A percentile compares a stretch with the other conserved stretches of the same genome.
Conservation (phyloP, 2,888 invertebrate species). For the Pandemis corylana region DNA sequence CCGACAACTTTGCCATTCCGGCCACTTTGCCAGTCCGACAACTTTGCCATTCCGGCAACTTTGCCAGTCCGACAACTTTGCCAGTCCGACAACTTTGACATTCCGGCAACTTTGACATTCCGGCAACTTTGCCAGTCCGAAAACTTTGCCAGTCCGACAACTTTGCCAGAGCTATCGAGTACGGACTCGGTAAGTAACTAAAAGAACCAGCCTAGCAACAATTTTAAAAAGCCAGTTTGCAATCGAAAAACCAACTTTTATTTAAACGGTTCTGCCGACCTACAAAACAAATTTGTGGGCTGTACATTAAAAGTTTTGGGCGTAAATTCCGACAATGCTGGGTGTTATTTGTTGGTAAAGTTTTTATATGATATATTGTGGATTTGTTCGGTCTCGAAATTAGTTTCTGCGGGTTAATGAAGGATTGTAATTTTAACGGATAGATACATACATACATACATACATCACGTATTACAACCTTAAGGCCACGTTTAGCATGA, state of each 20-base stretch:
- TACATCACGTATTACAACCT: too few relatives aligned
- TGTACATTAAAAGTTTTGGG: conserved; percentile 2
- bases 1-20: neutral
- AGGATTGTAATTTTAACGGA: neutral
- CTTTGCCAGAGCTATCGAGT: too few relatives aligned
- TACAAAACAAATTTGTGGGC: neutral
- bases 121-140: neutral
- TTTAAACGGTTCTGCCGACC: too few relatives aligned
- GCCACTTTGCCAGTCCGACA: too few relatives aligned
- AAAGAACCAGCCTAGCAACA: too few relatives aligned
- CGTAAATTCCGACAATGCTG: neutral
- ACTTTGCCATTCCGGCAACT: neutral
- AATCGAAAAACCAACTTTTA: too few relatives aligned
- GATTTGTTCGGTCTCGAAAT: conserved; percentile 2
- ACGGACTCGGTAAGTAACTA: too few relatives aligned
- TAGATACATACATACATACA: neutral
- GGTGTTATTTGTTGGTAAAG: conserved; percentile 14
- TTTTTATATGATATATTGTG: conserved; percentile 13
- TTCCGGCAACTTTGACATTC: neutral
- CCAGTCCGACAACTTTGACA: neutral
- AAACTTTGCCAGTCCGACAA: too few relatives aligned
- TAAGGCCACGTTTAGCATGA: too few relatives aligned
- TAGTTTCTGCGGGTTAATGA: conserved; percentile 11
- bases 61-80: neutral
- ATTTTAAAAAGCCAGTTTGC: too few relatives aligned